Evolutionary conservation across 2,888 invertebrate genomes (phyloP).

Genomic region (Odontomyia ornata): DNA sequence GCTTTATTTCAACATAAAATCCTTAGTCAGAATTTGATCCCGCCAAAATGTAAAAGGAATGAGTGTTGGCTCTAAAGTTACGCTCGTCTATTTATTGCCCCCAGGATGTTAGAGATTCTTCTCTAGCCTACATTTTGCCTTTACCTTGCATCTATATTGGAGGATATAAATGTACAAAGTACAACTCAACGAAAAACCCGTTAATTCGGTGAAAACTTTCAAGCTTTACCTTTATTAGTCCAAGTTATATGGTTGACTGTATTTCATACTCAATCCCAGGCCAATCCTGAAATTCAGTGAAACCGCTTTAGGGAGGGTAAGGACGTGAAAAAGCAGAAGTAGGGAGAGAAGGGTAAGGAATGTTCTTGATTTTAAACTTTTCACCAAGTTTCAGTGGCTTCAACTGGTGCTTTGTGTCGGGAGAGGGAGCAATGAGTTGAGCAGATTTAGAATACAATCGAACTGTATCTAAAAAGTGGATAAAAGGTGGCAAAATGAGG

Average conservation of each 20-base stretch:
- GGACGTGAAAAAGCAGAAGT: no score
- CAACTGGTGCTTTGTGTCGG: no score
- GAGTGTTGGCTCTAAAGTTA: neutral
- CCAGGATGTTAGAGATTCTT: no score
- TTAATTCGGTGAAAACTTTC: constrained; percentile 7
- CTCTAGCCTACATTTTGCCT: neutral
- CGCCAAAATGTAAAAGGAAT: neutral
- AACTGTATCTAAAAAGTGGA: constrained; percentile 14
- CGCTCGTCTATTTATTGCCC: neutral
- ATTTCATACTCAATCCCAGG: no score
- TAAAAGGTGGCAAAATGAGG: neutral
- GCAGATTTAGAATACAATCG: neutral
- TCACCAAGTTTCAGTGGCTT: no score
- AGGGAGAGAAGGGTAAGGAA: no score
- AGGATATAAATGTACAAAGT: neutral
- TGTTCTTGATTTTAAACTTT: no score
- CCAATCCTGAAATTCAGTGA: no score
- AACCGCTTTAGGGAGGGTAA: no score
- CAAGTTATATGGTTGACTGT: neutral
- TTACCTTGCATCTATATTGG: neutral
- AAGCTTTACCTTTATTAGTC: constrained; percentile 2
- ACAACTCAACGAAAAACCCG: neutral
- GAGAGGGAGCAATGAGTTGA: no score
- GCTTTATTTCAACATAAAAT: no score
- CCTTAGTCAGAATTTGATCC: neutral